These are phyloP conservation scores for Eospalax fontanierii DNA, from an alignment of 2,797 vertebrate genomes.

Conservation along the genomic window DNA sequence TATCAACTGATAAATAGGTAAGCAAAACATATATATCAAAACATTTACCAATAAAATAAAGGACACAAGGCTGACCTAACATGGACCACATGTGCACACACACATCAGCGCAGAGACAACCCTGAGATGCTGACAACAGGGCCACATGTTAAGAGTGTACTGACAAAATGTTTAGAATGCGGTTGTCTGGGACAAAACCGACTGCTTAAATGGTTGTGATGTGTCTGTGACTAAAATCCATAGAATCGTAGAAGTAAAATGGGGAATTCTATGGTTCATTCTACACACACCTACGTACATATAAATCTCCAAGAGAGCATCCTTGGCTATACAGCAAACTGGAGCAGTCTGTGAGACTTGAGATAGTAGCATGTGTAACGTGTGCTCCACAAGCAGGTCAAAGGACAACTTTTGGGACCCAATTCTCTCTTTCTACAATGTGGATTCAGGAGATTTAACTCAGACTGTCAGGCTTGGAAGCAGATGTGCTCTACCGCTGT, in stretches of 20 bases:
- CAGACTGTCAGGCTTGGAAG: not conserved
- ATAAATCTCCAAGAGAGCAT: not conserved
- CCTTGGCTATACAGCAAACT: not conserved
- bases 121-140: not conserved
- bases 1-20: not conserved
- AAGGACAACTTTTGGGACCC: not conserved
- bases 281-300: too few relatives aligned
- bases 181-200: not conserved
- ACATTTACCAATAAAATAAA: not conserved
- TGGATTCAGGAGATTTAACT: not conserved
- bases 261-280: too few relatives aligned
- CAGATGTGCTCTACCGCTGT: not conserved
- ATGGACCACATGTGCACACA: too few relatives aligned
- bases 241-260: not conserved
- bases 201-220: not conserved
- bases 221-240: not conserved
- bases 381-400: not conserved
- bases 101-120: not conserved
- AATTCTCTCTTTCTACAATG: not conserved
- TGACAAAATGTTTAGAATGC: not conserved
- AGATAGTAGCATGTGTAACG: not conserved
- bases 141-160: not conserved
- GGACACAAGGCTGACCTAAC: not conserved
- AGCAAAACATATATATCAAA: not conserved
- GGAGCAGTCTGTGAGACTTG: not conserved